Evolutionary conservation across 2,797 vertebrate species (phyloP).

Genomic region (Nyctibius grandis): DNA sequence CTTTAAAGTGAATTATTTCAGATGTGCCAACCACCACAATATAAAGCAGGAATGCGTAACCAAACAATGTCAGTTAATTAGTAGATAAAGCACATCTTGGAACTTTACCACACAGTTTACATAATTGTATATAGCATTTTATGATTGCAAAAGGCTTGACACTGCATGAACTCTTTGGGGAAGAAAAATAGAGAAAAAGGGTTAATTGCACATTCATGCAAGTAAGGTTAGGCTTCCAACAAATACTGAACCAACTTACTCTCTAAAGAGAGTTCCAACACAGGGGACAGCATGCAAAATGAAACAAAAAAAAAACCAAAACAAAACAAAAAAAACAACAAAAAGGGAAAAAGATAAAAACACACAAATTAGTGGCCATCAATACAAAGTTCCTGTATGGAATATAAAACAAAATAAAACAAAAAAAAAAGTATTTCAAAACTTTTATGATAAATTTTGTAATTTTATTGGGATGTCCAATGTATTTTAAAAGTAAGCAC

Average conservation of each 20-base stretch:
- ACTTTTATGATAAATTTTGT: conserved; percentile 47
- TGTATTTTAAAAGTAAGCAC: conserved; percentile 3
- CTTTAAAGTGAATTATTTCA: conserved; percentile 37
- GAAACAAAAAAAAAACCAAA: conserved; percentile 61
- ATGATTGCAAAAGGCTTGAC: conserved; percentile 74
- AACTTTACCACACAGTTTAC: conserved; percentile 70
- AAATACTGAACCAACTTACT: conserved; percentile 92
- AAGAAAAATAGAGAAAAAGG: conserved; percentile 74
- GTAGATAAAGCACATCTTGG: conserved; percentile 77
- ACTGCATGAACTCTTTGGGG: conserved; percentile 74
- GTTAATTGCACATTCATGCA: conserved; percentile 83
- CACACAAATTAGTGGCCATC: conserved; percentile 88
- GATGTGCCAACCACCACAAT: conserved; percentile 80
- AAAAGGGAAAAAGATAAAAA: conserved; percentile 77
- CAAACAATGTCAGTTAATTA: conserved; percentile 78
- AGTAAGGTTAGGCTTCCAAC: conserved; percentile 76
- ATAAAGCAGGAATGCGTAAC: conserved; percentile 74
- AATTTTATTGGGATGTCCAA: conserved; percentile 40
- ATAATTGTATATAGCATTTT: conserved; percentile 70
- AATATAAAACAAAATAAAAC: conserved; percentile 73
- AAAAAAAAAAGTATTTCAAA: conserved; percentile 67
- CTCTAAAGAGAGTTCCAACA: conserved; percentile 96
- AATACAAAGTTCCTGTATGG: conserved; percentile 74
- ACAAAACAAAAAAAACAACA: conserved; percentile 50
- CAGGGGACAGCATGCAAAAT: conserved; percentile 87